These are phyloP conservation scores for Chironomus tepperi DNA, from an alignment of 1,140 invertebrate species.

Conservation along the genomic window DNA sequence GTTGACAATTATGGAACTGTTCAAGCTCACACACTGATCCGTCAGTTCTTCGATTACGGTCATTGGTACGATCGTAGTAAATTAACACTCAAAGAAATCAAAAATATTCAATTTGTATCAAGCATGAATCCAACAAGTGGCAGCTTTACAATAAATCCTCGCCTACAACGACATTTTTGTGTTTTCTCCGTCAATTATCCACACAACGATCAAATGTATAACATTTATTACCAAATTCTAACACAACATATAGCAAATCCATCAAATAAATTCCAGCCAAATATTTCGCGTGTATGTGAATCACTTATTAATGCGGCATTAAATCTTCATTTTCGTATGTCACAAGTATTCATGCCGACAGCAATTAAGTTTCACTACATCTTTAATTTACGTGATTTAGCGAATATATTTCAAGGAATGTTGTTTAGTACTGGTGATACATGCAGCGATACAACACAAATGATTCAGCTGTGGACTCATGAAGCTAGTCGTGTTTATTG, in stretches of 20 bases:
- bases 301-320: slow-evolving; percentile 63
- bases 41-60: slow-evolving; percentile 89
- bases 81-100: slow-evolving; percentile 82
- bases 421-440: slow-evolving; percentile 77
- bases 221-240: slow-evolving; percentile 78
- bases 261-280: slow-evolving; percentile 53
- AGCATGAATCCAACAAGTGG: slow-evolving; percentile 96
- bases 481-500: slow-evolving; percentile 82
- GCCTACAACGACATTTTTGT: slow-evolving; percentile 86
- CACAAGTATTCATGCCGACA: slow-evolving; percentile 73
- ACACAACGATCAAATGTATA: slow-evolving; percentile 63
- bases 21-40: slow-evolving; percentile 86
- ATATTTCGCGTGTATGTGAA: slow-evolving; percentile 50
- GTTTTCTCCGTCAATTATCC: slow-evolving; percentile 87
- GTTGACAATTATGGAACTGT: slow-evolving; percentile 92
- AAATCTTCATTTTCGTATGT: slow-evolving; percentile 66
- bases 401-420: slow-evolving; percentile 82
- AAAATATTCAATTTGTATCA: slow-evolving; percentile 87
- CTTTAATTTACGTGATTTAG: slow-evolving; percentile 86
- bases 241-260: slow-evolving; percentile 64
- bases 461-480: slow-evolving; percentile 80
- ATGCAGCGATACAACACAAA: slow-evolving; percentile 54
- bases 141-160: slow-evolving; percentile 85
- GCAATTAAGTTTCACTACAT: slow-evolving; percentile 92
- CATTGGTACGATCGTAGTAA: slow-evolving; percentile 87